Base-by-base conservation (phyloP, 2,113 vertebrate genomes). In the Pseudolaguvia tuberculata region DNA sequence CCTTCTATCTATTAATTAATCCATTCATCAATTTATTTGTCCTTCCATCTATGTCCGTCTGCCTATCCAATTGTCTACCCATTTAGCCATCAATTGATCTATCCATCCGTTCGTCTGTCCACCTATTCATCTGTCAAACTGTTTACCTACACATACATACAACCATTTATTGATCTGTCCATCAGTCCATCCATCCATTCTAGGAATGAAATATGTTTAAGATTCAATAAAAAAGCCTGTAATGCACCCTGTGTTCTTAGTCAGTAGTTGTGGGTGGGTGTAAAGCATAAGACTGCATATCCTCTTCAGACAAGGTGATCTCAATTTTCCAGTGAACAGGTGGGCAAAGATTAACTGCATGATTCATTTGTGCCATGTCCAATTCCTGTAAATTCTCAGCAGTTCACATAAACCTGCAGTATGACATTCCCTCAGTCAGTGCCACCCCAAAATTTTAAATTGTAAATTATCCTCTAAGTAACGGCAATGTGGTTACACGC, bases 391-490 rank as follows among this genome's bases (percentile, higher is more conserved):
- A 27, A 18, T 20, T 18, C 9, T 12, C 23, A 1, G 9, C 20
- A 23, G 23, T 20, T 50, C 50, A 67, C 17, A 27, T 5, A 67
- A 70, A 55, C 68, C 1, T 5, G 12, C 20, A 55, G 14, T 10
- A 14, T 42, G 51, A 56, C 29, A 53, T 21, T 56, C 25, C n/a
- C 51, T 70, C 50, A 9, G 23, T 42, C 55, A 13, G 21, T 9
- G 11, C 25, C 29, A 70, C 20, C 3, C 62, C 25, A n/a, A 1
- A 70, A 65, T 57, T 55, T 31, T 59, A 5, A 47, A 67, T 69
- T 62, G 72, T 69, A 68, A 63, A 73, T 77, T 23, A 73, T 39
- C 67, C 67, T 72, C 12, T 5, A 56, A 29, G 61, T 20, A 52
- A 71, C 18, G 17, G 45, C n/a, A 31, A 20, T n/a, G 13, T 8